phyloP scores from a whole-genome alignment of 2,888 invertebrate genomes.

The Hemistola chrysoprasaria region DNA sequence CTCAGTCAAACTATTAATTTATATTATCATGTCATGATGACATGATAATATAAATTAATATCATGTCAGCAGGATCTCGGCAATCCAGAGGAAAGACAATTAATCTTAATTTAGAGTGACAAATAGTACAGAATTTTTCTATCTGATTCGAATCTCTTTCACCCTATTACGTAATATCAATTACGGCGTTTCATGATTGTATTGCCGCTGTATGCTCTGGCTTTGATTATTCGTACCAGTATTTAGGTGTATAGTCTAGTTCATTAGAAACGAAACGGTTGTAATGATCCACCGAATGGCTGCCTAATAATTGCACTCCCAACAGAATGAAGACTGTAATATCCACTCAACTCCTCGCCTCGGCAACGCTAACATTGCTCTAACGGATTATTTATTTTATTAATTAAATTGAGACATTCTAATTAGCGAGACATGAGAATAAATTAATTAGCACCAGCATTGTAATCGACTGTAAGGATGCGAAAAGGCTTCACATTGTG shows the following conservation, averaged over 20 bases:
- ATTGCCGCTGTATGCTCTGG: no score
- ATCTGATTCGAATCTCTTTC: no score
- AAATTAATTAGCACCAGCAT: slow-evolving; percentile 51
- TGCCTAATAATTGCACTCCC: slow-evolving; percentile 43
- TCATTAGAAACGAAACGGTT: slow-evolving; percentile 49
- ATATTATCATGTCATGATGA: no score
- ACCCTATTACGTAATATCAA: slow-evolving; percentile 11
- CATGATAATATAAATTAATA: no score
- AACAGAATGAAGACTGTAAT: slow-evolving; percentile 43
- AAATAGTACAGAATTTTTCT: no score
- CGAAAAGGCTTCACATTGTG: slow-evolving; percentile 62
- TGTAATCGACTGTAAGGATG: slow-evolving; percentile 51
- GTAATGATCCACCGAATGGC: slow-evolving; percentile 48
- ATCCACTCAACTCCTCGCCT: slow-evolving; percentile 30
- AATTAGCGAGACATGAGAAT: slow-evolving; percentile 42
- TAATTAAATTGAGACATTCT: slow-evolving; percentile 25
- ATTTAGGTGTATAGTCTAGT: slow-evolving; percentile 45
- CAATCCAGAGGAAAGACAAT: no score
- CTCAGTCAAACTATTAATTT: no score
- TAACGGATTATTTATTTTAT: slow-evolving; percentile 28
- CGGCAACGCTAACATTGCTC: slow-evolving; percentile 12
- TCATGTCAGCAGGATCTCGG: no score
- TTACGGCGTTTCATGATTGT: slow-evolving; percentile 1
- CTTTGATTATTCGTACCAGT: slow-evolving; percentile 32
- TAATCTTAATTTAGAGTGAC: no score